Percentiles rank a stretch among this genome's conserved stretches.
phyloP scores from a whole-genome alignment of 1,140 invertebrate species.

The Tetragonula clypearis region DNA sequence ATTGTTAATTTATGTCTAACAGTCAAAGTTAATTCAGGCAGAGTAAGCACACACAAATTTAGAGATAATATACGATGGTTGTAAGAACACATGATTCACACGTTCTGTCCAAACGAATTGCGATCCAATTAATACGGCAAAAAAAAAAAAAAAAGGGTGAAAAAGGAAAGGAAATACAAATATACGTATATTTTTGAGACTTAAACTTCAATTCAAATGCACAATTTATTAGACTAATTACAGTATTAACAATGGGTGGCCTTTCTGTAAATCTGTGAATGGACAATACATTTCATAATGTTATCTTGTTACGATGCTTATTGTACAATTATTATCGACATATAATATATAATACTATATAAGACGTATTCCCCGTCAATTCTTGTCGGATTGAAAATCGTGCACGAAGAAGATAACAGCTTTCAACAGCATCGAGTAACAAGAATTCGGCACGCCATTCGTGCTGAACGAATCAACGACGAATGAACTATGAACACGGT shows the following conservation, averaged over 20 bases:
- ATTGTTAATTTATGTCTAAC: constrained; percentile 41
- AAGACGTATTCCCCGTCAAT: too few relatives aligned
- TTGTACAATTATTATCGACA: constrained; percentile 66
- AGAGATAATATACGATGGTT: background rate
- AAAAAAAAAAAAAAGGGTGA: background rate
- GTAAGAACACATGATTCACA: constrained; percentile 1
- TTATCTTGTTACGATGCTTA: constrained; percentile 64
- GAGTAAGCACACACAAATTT: constrained; percentile 16
- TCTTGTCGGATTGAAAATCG: too few relatives aligned
- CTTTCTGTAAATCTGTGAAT: constrained; percentile 52
- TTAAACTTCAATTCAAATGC: constrained; percentile 58
- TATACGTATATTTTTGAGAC: constrained; percentile 69
- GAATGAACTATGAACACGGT: background rate
- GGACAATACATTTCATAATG: constrained; percentile 48
- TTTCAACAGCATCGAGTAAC: background rate
- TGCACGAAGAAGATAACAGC: too few relatives aligned
- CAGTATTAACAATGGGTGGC: constrained; percentile 72
- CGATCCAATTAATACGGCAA: background rate
- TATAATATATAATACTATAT: constrained; percentile 68
- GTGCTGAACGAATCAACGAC: too few relatives aligned
- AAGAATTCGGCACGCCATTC: background rate
- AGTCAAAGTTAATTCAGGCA: constrained; percentile 11
- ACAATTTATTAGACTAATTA: constrained; percentile 64
- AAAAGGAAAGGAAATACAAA: background rate
- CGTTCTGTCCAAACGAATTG: constrained; percentile 10